Percentiles rank a stretch among this genome's conserved stretches.
Evolutionary conservation across 2,113 vertebrate genomes (phyloP).

Genomic region (Nannobrachium achirus): DNA sequence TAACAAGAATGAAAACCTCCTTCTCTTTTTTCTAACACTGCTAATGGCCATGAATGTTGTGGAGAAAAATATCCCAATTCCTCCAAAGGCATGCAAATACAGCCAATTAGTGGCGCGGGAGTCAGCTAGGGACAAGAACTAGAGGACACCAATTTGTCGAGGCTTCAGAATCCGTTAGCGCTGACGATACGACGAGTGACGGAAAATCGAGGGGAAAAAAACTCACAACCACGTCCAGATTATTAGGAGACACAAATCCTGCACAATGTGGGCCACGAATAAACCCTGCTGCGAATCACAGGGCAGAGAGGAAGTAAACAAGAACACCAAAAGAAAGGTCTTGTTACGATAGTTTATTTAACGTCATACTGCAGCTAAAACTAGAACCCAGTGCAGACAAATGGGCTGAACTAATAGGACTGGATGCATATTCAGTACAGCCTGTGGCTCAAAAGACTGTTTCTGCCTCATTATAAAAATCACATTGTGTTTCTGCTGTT

Average conservation of each 20-base stretch:
- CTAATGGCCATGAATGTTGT: slow-evolving; percentile 16
- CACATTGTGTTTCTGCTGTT: too few relatives aligned
- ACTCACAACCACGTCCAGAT: background rate
- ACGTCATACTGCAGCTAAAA: too few relatives aligned
- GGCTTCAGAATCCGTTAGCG: background rate
- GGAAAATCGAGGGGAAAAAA: slow-evolving; percentile 1
- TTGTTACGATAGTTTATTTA: too few relatives aligned
- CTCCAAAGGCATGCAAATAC: slow-evolving; percentile 23
- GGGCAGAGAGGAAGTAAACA: background rate
- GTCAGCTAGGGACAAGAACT: background rate
- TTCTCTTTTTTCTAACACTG: slow-evolving; percentile 1
- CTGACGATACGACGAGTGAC: background rate
- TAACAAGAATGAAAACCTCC: slow-evolving; percentile 34
- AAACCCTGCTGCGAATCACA: background rate
- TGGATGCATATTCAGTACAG: too few relatives aligned
- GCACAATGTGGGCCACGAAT: background rate
- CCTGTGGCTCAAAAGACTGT: too few relatives aligned
- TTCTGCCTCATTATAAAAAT: too few relatives aligned
- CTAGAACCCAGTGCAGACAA: too few relatives aligned
- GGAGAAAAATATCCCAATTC: slow-evolving; percentile 8
- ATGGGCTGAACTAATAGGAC: too few relatives aligned
- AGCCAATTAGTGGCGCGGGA: slow-evolving; percentile 2
- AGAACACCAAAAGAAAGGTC: too few relatives aligned
- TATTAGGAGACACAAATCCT: background rate
- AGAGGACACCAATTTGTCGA: background rate